phyloP scores from a whole-genome alignment of 1,140 invertebrate genomes.

The Harlomillsia oculata region DNA sequence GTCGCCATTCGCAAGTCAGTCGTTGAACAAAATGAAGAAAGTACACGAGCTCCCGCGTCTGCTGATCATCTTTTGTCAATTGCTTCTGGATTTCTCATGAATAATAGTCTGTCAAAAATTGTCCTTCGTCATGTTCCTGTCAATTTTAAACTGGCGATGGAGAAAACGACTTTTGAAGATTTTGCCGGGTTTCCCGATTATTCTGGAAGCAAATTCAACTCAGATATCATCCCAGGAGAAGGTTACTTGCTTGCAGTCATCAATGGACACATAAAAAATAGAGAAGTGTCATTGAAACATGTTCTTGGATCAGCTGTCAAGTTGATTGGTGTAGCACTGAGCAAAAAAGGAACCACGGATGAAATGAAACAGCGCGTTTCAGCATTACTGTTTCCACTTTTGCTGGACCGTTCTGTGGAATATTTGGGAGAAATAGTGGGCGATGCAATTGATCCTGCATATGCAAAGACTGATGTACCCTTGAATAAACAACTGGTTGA shows the following conservation, averaged over 20 bases:
- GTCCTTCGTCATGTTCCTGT: slow-evolving; percentile 14
- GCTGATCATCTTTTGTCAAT: slow-evolving; percentile 22
- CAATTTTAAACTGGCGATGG: slow-evolving; percentile 21
- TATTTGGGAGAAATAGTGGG: slow-evolving; percentile 27
- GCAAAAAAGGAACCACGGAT: slow-evolving; percentile 12
- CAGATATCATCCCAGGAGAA: slow-evolving; percentile 71
- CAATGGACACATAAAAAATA: slow-evolving; percentile 9
- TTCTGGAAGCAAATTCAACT: slow-evolving; percentile 37
- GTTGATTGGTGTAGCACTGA: slow-evolving; percentile 17
- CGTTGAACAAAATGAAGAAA: slow-evolving; percentile 8
- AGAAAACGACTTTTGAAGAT: slow-evolving; percentile 10
- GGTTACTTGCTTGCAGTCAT: slow-evolving; percentile 58
- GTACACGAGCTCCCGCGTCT: neutral
- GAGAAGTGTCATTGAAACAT: slow-evolving; percentile 19
- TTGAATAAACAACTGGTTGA: slow-evolving; percentile 19
- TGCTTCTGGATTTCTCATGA: slow-evolving; percentile 25
- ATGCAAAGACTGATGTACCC: slow-evolving; percentile 17
- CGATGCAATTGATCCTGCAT: slow-evolving; percentile 12
- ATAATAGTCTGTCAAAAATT: slow-evolving; percentile 26
- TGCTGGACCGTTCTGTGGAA: slow-evolving; percentile 45
- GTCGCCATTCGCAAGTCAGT: slow-evolving; percentile 15
- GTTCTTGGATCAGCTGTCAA: slow-evolving; percentile 22
- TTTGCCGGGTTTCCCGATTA: slow-evolving; percentile 19
- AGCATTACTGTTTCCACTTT: slow-evolving; percentile 56
- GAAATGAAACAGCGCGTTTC: neutral